A percentile compares a stretch with the other conserved stretches of the same genome.
phyloP scores from a whole-genome alignment of 2,797 vertebrate genomes.

The Sarcophilus harrisii region DNA sequence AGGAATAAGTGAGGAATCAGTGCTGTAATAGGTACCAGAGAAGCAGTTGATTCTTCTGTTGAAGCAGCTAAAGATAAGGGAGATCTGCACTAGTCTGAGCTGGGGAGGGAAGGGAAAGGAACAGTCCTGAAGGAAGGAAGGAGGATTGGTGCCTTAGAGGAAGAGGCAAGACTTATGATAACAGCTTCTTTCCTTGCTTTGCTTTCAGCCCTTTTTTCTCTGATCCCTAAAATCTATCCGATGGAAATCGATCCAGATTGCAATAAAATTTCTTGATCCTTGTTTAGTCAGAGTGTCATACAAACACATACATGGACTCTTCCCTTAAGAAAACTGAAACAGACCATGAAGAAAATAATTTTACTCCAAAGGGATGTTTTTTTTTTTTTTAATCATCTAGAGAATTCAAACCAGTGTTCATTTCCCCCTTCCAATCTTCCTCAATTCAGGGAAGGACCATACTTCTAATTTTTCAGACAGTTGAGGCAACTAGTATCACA shows the following conservation, averaged over 20 bases:
- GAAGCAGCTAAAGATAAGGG: background rate
- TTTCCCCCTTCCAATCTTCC: conserved; percentile 46
- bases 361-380: conserved; percentile 57
- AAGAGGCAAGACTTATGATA: background rate
- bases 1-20: background rate
- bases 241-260: background rate
- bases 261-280: background rate
- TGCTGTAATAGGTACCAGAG: background rate
- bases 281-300: background rate
- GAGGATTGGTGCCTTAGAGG: background rate
- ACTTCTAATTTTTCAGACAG: conserved; percentile 28
- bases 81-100: background rate
- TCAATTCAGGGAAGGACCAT: conserved; percentile 22
- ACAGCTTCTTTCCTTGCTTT: background rate
- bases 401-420: conserved; percentile 33
- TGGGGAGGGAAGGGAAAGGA: background rate
- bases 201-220: background rate
- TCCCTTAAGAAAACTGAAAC: conserved; percentile 71
- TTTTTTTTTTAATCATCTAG: background rate
- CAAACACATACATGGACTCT: too few species aligned
- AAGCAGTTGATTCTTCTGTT: background rate
- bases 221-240: background rate
- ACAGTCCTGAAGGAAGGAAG: background rate
- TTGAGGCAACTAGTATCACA: background rate
- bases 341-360: conserved; percentile 70